Percentiles rank a stretch among this genome's conserved stretches.
Conservation (phyloP, 2,113 vertebrate genomes). For the Brachypteracias leptosomus region DNA sequence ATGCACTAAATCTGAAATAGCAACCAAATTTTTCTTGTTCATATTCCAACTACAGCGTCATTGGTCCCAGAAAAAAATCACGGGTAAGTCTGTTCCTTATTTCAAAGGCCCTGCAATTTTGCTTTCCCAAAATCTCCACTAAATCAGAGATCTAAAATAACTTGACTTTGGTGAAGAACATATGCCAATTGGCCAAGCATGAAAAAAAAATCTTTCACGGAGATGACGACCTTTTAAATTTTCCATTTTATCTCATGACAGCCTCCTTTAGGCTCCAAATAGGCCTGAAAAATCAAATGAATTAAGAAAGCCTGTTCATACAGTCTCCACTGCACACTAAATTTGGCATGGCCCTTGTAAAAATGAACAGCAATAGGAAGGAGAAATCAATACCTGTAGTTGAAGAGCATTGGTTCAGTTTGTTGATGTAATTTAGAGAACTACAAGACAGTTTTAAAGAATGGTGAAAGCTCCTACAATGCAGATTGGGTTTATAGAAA, state of each 20-base stretch:
- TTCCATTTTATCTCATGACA: constrained; percentile 8
- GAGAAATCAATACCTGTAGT: not conserved
- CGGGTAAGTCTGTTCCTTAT: not conserved
- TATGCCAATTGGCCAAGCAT: not conserved
- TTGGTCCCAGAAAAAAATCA: not conserved
- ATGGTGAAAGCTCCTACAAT: not conserved
- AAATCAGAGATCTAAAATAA: not conserved
- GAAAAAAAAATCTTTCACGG: not conserved
- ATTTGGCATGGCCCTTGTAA: not conserved
- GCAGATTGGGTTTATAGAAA: not conserved
- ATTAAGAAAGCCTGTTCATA: not conserved
- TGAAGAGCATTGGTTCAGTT: not conserved
- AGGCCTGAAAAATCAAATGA: not conserved
- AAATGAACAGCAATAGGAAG: not conserved
- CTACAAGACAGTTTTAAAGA: not conserved
- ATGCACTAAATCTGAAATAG: not conserved
- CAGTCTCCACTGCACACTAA: not conserved
- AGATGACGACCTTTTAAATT: not conserved
- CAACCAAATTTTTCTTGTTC: not conserved
- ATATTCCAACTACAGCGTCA: not conserved
- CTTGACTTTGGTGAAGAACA: not conserved
- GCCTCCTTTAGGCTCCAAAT: not conserved
- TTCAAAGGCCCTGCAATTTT: not conserved
- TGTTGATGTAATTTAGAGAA: not conserved
- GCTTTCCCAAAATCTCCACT: not conserved